Evolutionary conservation across 2,888 invertebrate species (phyloP).

Genomic region (Bhutanitis thaidina): DNA sequence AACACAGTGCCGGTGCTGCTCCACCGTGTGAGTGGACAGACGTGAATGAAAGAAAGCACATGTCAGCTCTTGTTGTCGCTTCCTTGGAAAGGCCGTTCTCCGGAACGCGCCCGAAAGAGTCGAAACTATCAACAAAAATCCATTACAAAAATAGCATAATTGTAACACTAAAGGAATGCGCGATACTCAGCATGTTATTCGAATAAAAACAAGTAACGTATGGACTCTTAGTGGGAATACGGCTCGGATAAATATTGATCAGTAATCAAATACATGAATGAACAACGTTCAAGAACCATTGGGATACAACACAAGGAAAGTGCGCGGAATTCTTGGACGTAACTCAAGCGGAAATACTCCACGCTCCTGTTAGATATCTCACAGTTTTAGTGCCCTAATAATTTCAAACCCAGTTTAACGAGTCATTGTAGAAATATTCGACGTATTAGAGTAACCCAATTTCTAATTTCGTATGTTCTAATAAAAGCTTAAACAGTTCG

Average conservation of each 20-base stretch:
- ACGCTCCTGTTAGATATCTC: constrained; percentile 25
- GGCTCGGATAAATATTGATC: constrained; percentile 3
- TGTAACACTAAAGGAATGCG: constrained; percentile 9
- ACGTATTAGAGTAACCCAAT: constrained; percentile 7
- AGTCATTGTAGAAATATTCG: constrained; percentile 13
- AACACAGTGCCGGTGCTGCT: too few relatives aligned
- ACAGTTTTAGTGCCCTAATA: constrained; percentile 15
- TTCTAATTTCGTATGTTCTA: constrained; percentile 10
- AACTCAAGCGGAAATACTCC: constrained; percentile 45
- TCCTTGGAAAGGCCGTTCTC: too few relatives aligned
- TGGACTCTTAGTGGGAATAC: constrained; percentile 1
- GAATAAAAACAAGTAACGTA: constrained; percentile 12
- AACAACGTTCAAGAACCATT: not conserved
- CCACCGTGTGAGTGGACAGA: too few relatives aligned
- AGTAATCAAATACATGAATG: constrained; percentile 13
- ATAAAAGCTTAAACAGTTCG: not conserved
- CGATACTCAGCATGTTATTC: not conserved
- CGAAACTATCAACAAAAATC: too few relatives aligned
- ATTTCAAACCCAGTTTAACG: constrained; percentile 6
- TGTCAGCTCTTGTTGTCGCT: too few relatives aligned
- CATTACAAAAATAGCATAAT: not conserved
- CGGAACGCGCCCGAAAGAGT: too few relatives aligned
- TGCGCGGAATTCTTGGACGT: constrained; percentile 44
- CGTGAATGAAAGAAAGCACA: too few relatives aligned
- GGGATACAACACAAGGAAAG: constrained; percentile 32